A percentile compares a stretch with the other conserved stretches of the same genome.
Conservation (phyloP, 1,140 invertebrate genomes). For the Ips nitidus region DNA sequence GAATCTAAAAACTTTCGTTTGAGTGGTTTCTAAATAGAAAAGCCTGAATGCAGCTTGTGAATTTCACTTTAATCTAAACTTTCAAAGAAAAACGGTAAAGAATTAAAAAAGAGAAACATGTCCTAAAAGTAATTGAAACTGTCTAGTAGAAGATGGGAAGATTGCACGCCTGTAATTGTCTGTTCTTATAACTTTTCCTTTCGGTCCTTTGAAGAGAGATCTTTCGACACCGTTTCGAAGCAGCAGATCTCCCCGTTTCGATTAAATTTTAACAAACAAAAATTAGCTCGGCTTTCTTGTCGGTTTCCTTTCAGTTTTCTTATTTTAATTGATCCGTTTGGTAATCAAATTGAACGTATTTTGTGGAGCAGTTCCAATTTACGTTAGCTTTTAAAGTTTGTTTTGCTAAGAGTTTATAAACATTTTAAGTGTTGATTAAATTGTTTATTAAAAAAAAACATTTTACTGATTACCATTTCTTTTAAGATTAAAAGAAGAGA, state of each 20-base stretch:
- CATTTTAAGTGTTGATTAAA: too few species aligned
- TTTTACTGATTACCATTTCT: too few species aligned
- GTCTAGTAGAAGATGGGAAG: background rate
- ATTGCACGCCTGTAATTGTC: background rate
- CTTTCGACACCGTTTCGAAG: background rate
- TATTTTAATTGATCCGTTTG: background rate
- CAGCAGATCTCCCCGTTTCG: background rate
- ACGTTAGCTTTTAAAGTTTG: too few species aligned
- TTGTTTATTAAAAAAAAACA: too few species aligned
- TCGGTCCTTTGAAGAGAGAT: background rate
- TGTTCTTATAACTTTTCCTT: background rate
- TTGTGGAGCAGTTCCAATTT: too few species aligned
- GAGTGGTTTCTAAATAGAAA: too few species aligned
- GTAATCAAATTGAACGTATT: background rate
- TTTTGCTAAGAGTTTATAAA: too few species aligned
- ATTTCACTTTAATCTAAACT: background rate
- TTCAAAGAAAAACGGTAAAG: background rate
- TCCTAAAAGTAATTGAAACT: slow-evolving; percentile 4
- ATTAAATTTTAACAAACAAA: background rate
- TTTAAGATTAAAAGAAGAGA: too few species aligned
- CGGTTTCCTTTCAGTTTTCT: background rate
- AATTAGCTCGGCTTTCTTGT: background rate
- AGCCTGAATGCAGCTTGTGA: too few species aligned
- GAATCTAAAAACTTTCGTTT: too few species aligned
- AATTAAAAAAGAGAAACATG: background rate